phyloP scores from a whole-genome alignment of 2,113 vertebrate genomes.

The Herpailurus yagouaroundi region DNA sequence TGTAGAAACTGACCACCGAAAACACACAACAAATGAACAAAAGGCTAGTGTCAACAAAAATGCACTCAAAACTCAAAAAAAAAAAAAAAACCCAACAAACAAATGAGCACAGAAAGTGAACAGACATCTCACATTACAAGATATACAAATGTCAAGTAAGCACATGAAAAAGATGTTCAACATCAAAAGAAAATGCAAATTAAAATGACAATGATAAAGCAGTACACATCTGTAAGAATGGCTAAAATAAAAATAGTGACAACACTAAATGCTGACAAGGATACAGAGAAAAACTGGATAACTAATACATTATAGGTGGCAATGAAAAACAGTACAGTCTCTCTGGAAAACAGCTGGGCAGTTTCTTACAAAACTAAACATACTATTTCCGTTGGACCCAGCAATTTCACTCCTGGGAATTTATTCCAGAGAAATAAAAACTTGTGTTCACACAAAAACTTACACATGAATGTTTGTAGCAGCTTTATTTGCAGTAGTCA shows the following conservation, averaged over 20 bases:
- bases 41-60: background rate
- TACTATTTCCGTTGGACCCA: background rate
- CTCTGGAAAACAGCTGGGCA: background rate
- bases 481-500: background rate
- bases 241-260: background rate
- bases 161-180: background rate
- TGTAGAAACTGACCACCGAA: background rate
- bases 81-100: background rate
- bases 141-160: background rate
- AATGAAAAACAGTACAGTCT: background rate
- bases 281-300: background rate
- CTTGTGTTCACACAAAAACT: background rate
- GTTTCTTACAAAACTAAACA: background rate
- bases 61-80: background rate
- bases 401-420: background rate
- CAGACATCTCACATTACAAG: background rate
- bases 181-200: background rate
- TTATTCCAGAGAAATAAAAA: background rate
- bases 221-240: background rate
- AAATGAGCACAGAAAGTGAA: background rate
- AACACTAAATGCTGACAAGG: background rate
- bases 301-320: background rate
- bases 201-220: background rate
- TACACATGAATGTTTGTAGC: background rate
- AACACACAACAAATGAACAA: background rate